phyloP scores from a whole-genome alignment of 2,113 vertebrate species.

The Lampris incognitus region DNA sequence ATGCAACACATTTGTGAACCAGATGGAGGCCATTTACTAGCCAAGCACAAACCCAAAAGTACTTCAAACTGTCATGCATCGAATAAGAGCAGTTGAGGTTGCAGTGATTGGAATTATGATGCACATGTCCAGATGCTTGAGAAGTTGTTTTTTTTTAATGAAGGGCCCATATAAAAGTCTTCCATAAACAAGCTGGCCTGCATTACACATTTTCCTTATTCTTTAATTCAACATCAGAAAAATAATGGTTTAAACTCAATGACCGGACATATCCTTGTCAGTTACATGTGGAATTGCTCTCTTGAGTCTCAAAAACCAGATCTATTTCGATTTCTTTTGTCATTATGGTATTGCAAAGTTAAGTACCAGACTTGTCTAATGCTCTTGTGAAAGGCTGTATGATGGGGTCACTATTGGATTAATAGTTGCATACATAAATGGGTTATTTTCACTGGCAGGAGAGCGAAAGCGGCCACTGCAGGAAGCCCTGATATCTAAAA shows the following conservation, averaged over 20 bases:
- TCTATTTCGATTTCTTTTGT: neutral
- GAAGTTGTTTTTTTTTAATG: conserved; percentile 6
- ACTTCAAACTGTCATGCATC: conserved; percentile 70
- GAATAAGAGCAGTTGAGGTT: conserved; percentile 60
- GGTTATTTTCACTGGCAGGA: conserved; percentile 23
- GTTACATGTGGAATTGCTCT: neutral
- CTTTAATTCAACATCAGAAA: neutral
- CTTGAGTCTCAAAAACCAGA: neutral
- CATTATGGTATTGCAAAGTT: conserved; percentile 38
- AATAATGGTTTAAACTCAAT: neutral
- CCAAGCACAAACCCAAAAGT: conserved; percentile 62
- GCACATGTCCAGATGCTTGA: conserved; percentile 13
- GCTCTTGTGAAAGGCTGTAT: conserved; percentile 6
- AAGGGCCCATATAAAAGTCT: neutral
- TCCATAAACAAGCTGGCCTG: neutral
- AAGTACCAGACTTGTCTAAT: conserved; percentile 32
- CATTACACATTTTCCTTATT: neutral
- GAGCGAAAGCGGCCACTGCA: conserved; percentile 10
- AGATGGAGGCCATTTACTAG: conserved; percentile 69
- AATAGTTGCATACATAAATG: conserved; percentile 24
- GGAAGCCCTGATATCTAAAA: conserved; percentile 31
- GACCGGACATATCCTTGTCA: neutral
- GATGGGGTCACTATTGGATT: conserved; percentile 23
- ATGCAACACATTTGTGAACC: conserved; percentile 66
- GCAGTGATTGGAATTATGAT: conserved; percentile 51